Evolutionary conservation across 2,797 vertebrate genomes (phyloP).

Genomic region (Spatula versicolor): DNA sequence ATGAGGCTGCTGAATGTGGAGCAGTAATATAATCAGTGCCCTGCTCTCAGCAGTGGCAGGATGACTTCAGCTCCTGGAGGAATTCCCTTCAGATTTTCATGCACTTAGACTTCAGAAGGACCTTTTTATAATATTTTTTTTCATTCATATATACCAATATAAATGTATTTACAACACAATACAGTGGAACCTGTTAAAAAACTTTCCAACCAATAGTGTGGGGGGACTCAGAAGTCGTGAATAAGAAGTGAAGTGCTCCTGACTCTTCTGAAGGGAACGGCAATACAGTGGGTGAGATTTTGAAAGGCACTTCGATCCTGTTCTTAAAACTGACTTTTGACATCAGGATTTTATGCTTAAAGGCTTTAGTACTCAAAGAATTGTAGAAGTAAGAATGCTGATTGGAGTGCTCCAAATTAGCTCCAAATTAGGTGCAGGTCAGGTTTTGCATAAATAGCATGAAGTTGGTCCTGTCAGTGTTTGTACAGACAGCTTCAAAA

Average conservation of each 20-base stretch:
- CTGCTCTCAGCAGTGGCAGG: not conserved
- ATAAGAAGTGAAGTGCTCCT: not conserved
- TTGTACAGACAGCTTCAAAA: not conserved
- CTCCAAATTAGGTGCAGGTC: not conserved
- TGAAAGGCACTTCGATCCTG: not conserved
- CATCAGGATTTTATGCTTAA: not conserved
- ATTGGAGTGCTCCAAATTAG: not conserved
- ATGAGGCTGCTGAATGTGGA: not conserved
- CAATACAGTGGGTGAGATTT: not conserved
- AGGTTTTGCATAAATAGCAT: not conserved
- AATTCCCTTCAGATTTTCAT: not conserved
- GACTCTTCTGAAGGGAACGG: not conserved
- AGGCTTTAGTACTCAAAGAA: not conserved
- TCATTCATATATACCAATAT: not conserved
- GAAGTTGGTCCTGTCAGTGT: not conserved
- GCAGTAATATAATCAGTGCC: not conserved
- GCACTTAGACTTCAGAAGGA: not conserved
- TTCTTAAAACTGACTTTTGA: not conserved
- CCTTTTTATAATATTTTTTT: not conserved
- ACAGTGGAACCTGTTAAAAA: not conserved
- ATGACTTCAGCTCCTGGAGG: not conserved
- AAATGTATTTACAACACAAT: not conserved
- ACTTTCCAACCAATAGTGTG: not conserved
- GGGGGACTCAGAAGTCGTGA: not conserved
- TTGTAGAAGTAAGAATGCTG: not conserved